These are phyloP conservation scores for Zophobas atratus DNA, from an alignment of 1,140 invertebrate genomes.

Conservation along the genomic window DNA sequence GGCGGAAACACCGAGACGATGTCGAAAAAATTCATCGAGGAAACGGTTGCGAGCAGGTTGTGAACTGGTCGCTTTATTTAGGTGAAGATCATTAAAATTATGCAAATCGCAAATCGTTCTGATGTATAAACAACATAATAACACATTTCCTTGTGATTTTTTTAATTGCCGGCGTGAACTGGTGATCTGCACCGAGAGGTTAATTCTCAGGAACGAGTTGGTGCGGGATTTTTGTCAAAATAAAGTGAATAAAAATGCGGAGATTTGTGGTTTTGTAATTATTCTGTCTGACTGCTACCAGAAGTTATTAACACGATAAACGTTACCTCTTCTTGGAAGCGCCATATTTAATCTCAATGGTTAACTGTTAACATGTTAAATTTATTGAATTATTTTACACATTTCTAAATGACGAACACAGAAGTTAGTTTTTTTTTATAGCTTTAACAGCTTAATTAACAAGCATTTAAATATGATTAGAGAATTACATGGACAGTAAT, in stretches of 20 bases:
- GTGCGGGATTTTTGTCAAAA: not conserved
- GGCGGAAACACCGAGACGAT: not conserved
- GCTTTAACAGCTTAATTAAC: too few relatives aligned
- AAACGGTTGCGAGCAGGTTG: not conserved
- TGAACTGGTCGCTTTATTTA: constrained; percentile 2
- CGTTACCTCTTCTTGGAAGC: too few relatives aligned
- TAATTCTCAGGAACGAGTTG: not conserved
- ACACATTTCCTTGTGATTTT: constrained; percentile 25
- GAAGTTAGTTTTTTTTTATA: too few relatives aligned
- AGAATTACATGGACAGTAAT: too few relatives aligned
- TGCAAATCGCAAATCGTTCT: constrained; percentile 40
- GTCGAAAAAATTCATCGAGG: not conserved
- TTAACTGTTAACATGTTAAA: too few relatives aligned
- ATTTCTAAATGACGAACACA: too few relatives aligned
- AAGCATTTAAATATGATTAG: too few relatives aligned
- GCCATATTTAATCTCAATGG: too few relatives aligned
- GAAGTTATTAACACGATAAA: too few relatives aligned
- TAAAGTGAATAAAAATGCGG: not conserved
- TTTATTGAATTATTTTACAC: too few relatives aligned
- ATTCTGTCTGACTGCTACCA: too few relatives aligned
- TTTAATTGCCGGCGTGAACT: constrained; percentile 11
- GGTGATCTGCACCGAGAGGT: constrained; percentile 1
- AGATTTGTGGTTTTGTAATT: too few relatives aligned
- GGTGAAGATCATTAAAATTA: constrained; percentile 39
- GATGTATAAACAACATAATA: constrained; percentile 38